A percentile compares a stretch with the other conserved stretches of the same genome.
These are phyloP conservation scores for Cryptocephalus primarius DNA, from an alignment of 2,888 invertebrate species.

Conservation along the genomic window DNA sequence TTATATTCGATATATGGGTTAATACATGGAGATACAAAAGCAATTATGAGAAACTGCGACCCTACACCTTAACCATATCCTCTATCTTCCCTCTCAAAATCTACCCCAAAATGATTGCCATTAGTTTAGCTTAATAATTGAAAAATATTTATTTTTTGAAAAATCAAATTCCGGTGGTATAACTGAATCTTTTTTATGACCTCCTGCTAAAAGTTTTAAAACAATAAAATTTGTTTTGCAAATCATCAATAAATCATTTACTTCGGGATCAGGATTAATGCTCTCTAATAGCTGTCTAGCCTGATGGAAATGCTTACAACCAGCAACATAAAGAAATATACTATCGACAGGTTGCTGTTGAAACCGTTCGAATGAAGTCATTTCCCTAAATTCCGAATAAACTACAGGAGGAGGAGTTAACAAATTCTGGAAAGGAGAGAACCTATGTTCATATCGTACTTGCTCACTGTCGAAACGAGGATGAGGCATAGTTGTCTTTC, in stretches of 20 bases:
- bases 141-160: slow-evolving; percentile 78
- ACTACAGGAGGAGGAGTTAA: slow-evolving; percentile 85
- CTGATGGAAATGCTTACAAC: slow-evolving; percentile 87
- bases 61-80: too few species aligned
- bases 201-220: slow-evolving; percentile 81
- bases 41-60: too few species aligned
- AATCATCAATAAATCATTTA: slow-evolving; percentile 73
- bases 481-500: slow-evolving; percentile 74
- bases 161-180: slow-evolving; percentile 88
- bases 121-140: slow-evolving; percentile 64
- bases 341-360: slow-evolving; percentile 41
- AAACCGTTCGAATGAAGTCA: slow-evolving; percentile 55
- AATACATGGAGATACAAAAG: too few species aligned
- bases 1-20: too few species aligned
- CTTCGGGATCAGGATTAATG: slow-evolving; percentile 70
- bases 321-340: slow-evolving; percentile 63
- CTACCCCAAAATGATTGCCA: too few species aligned
- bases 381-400: slow-evolving; percentile 79
- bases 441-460: slow-evolving; percentile 89
- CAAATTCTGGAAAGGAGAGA: slow-evolving; percentile 78
- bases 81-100: too few species aligned
- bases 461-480: slow-evolving; percentile 88
- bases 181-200: slow-evolving; percentile 79
- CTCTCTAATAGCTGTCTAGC: slow-evolving; percentile 78
- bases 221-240: slow-evolving; percentile 95